A percentile compares a stretch with the other conserved stretches of the same genome.
These are phyloP conservation scores for Petaurus breviceps DNA, from an alignment of 2,113 vertebrate species.

Conservation along the genomic window DNA sequence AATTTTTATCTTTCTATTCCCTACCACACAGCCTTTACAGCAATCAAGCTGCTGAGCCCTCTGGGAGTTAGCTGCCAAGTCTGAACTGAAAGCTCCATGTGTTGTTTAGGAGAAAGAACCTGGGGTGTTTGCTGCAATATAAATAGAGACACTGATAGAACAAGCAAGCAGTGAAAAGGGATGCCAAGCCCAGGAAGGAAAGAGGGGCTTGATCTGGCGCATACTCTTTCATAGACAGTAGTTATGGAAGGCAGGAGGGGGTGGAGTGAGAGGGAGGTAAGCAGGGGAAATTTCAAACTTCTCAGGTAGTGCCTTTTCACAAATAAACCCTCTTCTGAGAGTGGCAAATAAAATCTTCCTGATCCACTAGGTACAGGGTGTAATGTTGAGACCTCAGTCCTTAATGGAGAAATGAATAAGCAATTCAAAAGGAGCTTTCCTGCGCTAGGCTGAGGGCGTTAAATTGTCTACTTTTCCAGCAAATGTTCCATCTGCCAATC, in stretches of 20 bases:
- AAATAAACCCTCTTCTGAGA: constrained; percentile 33
- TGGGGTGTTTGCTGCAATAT: constrained; percentile 26
- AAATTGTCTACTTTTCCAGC: constrained; percentile 22
- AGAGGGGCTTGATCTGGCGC: constrained; percentile 38
- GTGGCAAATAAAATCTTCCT: constrained; percentile 33
- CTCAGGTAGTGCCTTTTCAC: constrained; percentile 53
- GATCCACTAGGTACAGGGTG: constrained; percentile 6
- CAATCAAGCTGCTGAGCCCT: neutral
- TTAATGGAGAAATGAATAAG: constrained; percentile 53
- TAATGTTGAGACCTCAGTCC: neutral
- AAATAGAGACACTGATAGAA: constrained; percentile 53
- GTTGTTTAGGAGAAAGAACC: constrained; percentile 44
- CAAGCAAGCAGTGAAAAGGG: constrained; percentile 13
- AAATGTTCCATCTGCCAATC: constrained; percentile 43
- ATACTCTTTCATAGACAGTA: constrained; percentile 33
- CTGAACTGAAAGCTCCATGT: constrained; percentile 48
- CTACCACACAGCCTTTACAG: neutral
- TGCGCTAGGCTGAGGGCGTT: neutral
- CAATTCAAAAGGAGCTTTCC: constrained; percentile 45
- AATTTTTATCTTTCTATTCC: constrained; percentile 30
- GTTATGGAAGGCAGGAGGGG: neutral
- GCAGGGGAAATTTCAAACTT: constrained; percentile 20
- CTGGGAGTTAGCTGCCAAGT: constrained; percentile 6
- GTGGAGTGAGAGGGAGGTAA: neutral
- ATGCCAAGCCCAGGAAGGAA: constrained; percentile 48